Conservation (phyloP, 2,888 invertebrate species). For the Macrophya alboannulata region DNA sequence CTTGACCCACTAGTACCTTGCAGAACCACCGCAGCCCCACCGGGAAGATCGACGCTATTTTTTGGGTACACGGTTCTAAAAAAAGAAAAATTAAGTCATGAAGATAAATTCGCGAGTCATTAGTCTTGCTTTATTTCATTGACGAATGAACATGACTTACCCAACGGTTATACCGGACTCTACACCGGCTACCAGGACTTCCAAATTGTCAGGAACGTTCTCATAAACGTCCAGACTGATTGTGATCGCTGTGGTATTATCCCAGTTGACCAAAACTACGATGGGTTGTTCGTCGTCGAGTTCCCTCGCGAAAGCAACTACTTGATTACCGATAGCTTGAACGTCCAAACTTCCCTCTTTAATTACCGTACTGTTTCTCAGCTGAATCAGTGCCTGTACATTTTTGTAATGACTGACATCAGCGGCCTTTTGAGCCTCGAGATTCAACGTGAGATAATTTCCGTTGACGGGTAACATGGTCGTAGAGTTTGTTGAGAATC, state of each 20-base stretch:
- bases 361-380: slow-evolving; percentile 78
- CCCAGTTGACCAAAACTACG: slow-evolving; percentile 44
- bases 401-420: slow-evolving; percentile 83
- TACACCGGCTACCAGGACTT: slow-evolving; percentile 59
- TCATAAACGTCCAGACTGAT: not conserved
- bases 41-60: slow-evolving; percentile 21
- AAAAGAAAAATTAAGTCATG: not conserved
- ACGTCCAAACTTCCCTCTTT: slow-evolving; percentile 78
- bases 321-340: slow-evolving; percentile 43
- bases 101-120: not conserved
- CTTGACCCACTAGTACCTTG: not conserved
- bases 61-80: not conserved
- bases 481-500: slow-evolving; percentile 82
- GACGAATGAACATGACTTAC: not conserved
- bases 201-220: slow-evolving; percentile 15
- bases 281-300: slow-evolving; percentile 31
- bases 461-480: slow-evolving; percentile 88
- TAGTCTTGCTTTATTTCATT: not conserved
- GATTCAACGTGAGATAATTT: slow-evolving; percentile 84
- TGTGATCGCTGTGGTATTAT: not conserved
- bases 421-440: slow-evolving; percentile 80
- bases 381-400: slow-evolving; percentile 4
- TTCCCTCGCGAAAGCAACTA: slow-evolving; percentile 61
- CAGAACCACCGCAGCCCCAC: slow-evolving; percentile 1
- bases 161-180: slow-evolving; percentile 55